Base-by-base conservation (phyloP, 1,140 invertebrate genomes). In the Mamestra configurata region DNA sequence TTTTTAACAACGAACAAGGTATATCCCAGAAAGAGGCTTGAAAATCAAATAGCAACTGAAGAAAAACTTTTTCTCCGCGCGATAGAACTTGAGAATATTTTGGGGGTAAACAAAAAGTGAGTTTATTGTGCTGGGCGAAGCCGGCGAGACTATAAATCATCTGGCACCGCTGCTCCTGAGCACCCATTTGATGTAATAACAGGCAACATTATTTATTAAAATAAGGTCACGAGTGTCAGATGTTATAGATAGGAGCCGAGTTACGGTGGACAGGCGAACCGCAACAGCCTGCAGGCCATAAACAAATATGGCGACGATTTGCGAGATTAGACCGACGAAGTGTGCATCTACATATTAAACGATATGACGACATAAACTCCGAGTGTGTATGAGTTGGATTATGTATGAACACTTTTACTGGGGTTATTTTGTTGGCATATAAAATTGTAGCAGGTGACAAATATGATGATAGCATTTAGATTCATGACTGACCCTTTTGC, bases 101-200 rank as follows among this genome's bases (percentile, higher is more conserved):
- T 77, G 40, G 51, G 53, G 49, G 75, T 66, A 81, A 78, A 81
- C 76, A 81, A 79, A 40, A 75, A 81, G 82, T 83, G 61, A 73
- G 81, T 83, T 82, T 82, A 77, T 81, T 83, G 79, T 71, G 46
- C 22, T 53, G 43, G 55, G 18, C 61, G 75, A 22, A 53, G 61
- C 70, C 76, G 66, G 53, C 46, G 68, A 27, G 79, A 18, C 46
- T 72, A 81, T 86, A 86, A 88, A 88, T 86, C 80, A 83, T 31
- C 59, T 51, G 81, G 40, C 81, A 82, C 84, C 66, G 83, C 83
- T 88, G 86, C 61, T 79, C 27, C 81, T 82, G 79, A 88, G 82
- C 79, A 81, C 83, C 84, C 84, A 82, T 83, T 84, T 86, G 83
- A 86, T 82, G 83, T 82, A 83, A 85, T 86, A 83, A 85, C 83